Evolutionary conservation across 2,888 invertebrate genomes (phyloP), one percentile per base, ranked within the genome.

Genomic region (Entomobrya multifasciata): DNA sequence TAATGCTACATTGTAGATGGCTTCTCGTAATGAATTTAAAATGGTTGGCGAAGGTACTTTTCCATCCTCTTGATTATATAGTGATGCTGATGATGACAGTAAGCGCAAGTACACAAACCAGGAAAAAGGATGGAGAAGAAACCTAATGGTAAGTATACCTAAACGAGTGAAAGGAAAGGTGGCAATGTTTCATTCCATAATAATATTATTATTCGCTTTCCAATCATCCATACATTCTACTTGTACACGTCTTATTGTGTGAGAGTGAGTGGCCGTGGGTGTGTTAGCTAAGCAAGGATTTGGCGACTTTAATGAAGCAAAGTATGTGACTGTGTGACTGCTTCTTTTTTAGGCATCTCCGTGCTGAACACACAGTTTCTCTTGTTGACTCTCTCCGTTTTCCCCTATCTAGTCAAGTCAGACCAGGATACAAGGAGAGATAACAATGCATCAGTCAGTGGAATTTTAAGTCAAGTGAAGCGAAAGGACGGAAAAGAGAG

Each of bases 401-500:
- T n/a, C n/a, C n/a, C n/a, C n/a, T 22, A 70, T 20, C 41, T 41
- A 70, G n/a, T 1, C 27, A 62, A 6, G 62, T 30, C 62, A 62
- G n/a, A n/a, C n/a, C n/a, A n/a, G n/a, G n/a, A n/a, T n/a, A n/a
- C n/a, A n/a, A n/a, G n/a, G n/a, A 30, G 62, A 72, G 72, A 36
- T 36, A 41, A 60, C 49, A 27, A 44, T 41, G 25, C 82, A 70
- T 82, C 82, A 60, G 25, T 82, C 82, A 72, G 49, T 52, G 36
- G 52, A 72, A 65, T 15, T 57, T 57, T 25, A 57, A 22, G 82
- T 72, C 57, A 82, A 82, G 74, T 76, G 83, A 76, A 65, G 83
- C 83, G 52, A 22, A 76, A 49, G 41, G 20, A 22, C n/a, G 57
- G 76, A 83, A 82, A 83, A 76, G 65, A 76, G 62, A 83, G 83